These are phyloP conservation scores for Oasisia sp. DNA, from an alignment of 2,888 invertebrate genomes.

Conservation along the genomic window DNA sequence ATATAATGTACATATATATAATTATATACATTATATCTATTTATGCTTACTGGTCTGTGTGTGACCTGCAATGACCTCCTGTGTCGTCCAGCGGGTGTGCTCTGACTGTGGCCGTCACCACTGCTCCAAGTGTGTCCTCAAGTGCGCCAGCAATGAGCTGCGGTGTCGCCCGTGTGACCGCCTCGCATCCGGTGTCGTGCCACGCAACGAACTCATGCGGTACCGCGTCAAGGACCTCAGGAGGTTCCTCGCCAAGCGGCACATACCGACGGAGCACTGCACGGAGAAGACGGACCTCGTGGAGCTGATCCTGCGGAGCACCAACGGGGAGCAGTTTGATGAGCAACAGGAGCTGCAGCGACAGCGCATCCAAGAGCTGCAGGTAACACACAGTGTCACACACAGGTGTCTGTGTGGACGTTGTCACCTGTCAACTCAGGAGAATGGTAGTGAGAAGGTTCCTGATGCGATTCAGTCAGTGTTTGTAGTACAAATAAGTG, in stretches of 20 bases:
- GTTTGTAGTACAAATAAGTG: too few relatives aligned
- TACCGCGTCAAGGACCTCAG: slow-evolving; percentile 61
- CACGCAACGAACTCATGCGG: slow-evolving; percentile 50
- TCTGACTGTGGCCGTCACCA: slow-evolving; percentile 53
- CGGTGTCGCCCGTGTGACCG: slow-evolving; percentile 57
- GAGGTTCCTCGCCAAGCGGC: slow-evolving; percentile 52
- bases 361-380: slow-evolving; percentile 44
- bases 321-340: slow-evolving; percentile 33
- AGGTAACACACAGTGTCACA: slow-evolving; percentile 47
- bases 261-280: slow-evolving; percentile 56
- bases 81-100: slow-evolving; percentile 55
- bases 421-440: too few relatives aligned
- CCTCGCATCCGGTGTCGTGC: slow-evolving; percentile 53
- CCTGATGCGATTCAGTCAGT: too few relatives aligned
- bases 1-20: too few relatives aligned
- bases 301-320: slow-evolving; percentile 53
- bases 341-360: slow-evolving; percentile 45
- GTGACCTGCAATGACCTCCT: not conserved
- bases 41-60: not conserved
- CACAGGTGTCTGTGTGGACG: too few relatives aligned
- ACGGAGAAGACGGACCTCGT: slow-evolving; percentile 62
- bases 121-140: slow-evolving; percentile 53
- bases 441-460: too few relatives aligned
- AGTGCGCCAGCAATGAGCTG: slow-evolving; percentile 34
- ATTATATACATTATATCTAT: not conserved